These are phyloP conservation scores for Poeciliopsis occidentalis DNA, from an alignment of 2,113 vertebrate genomes.

Conservation along the genomic window DNA sequence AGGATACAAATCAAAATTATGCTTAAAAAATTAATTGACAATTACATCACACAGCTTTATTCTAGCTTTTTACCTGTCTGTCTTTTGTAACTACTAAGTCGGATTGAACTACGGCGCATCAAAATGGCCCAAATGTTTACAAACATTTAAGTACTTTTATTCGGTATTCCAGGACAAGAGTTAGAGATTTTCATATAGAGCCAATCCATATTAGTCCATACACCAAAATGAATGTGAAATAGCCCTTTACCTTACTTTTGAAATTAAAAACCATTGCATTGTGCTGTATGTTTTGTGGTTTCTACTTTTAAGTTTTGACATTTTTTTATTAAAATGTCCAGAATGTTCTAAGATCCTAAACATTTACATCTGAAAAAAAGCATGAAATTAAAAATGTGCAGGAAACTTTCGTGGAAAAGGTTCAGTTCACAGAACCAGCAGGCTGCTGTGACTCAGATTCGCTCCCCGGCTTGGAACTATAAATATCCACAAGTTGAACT, in stretches of 20 bases:
- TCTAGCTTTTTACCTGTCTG: too few relatives aligned
- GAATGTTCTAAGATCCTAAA: background rate
- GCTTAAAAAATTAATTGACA: too few relatives aligned
- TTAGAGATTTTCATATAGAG: background rate
- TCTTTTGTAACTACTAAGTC: too few relatives aligned
- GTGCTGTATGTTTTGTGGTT: too few relatives aligned
- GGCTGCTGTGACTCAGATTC: background rate
- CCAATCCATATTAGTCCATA: too few relatives aligned
- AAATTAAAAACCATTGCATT: too few relatives aligned
- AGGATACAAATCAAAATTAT: too few relatives aligned
- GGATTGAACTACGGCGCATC: too few relatives aligned
- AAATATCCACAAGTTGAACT: background rate
- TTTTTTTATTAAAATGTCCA: background rate
- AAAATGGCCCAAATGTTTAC: background rate
- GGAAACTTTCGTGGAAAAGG: background rate
- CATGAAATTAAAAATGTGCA: background rate
- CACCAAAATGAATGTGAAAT: too few relatives aligned
- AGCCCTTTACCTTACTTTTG: too few relatives aligned
- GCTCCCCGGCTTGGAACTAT: background rate
- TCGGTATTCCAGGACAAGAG: background rate
- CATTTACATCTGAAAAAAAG: background rate
- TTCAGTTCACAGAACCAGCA: background rate
- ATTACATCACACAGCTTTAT: too few relatives aligned
- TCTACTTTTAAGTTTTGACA: background rate
- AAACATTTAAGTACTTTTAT: background rate